phyloP scores from a whole-genome alignment of 2,888 invertebrate species.

The Hylaea fasciaria region DNA sequence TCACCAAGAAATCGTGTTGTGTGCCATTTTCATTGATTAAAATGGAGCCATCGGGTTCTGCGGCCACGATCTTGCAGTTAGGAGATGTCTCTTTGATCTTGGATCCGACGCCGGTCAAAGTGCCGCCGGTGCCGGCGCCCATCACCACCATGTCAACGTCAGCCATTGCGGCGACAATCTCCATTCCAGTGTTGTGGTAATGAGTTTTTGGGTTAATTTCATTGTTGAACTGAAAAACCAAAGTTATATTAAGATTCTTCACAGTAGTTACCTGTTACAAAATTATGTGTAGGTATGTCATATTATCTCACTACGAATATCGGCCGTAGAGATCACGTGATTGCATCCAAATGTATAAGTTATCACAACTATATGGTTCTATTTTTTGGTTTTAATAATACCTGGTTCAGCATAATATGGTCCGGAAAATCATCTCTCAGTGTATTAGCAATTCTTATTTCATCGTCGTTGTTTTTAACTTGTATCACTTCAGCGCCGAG shows the following conservation, averaged over 20 bases:
- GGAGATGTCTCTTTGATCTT: constrained; percentile 93
- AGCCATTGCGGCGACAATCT: constrained; percentile 89
- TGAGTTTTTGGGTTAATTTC: constrained; percentile 96
- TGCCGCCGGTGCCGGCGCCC: constrained; percentile 97
- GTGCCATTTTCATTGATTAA: constrained; percentile 86
- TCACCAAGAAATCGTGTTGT: constrained; percentile 47
- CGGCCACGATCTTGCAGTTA: constrained; percentile 90
- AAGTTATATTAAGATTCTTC: neutral
- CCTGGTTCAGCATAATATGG: constrained; percentile 93
- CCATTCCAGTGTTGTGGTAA: constrained; percentile 95
- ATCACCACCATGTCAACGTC: constrained; percentile 92
- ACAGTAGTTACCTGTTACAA: neutral
- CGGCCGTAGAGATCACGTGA: too few relatives aligned
- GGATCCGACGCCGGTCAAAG: constrained; percentile 93
- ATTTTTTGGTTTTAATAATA: constrained; percentile 49
- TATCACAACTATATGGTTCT: too few relatives aligned
- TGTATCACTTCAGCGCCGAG: constrained; percentile 96
- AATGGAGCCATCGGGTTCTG: constrained; percentile 91
- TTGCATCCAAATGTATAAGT: too few relatives aligned
- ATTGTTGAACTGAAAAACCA: constrained; percentile 89
- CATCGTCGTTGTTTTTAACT: constrained; percentile 80
- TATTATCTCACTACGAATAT: too few relatives aligned
- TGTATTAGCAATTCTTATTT: constrained; percentile 87
- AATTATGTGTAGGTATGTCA: too few relatives aligned
- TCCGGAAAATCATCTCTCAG: constrained; percentile 90